These are phyloP conservation scores for Strix aluco DNA, from an alignment of 2,113 vertebrate species.

Conservation along the genomic window DNA sequence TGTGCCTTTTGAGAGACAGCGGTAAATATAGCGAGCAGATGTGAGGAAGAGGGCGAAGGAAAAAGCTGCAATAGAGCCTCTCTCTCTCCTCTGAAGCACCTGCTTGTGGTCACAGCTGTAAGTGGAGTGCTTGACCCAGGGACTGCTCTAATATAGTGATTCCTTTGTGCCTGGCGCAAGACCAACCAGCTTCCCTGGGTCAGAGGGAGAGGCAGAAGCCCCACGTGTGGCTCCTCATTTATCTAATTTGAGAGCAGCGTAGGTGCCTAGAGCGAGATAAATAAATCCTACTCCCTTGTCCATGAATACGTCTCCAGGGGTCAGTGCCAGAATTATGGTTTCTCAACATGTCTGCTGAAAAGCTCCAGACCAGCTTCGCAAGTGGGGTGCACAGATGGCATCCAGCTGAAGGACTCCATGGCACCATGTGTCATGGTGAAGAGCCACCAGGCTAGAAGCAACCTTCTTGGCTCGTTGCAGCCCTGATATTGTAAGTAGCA, in stretches of 20 bases:
- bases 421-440: constrained; percentile 2
- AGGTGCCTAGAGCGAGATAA: neutral
- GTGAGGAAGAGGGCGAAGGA: neutral
- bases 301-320: neutral
- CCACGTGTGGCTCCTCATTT: fast-evolving
- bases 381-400: neutral
- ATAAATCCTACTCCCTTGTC: neutral
- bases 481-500: neutral
- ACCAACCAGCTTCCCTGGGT: neutral
- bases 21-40: neutral
- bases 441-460: constrained; percentile 29
- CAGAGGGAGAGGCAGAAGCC: neutral
- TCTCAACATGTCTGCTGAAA: neutral
- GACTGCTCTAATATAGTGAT: neutral
- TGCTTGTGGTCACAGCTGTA: neutral
- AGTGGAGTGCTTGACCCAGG: neutral
- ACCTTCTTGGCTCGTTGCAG: neutral
- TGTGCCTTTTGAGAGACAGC: fast-evolving
- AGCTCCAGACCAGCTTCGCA: neutral
- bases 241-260: neutral
- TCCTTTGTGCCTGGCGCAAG: neutral
- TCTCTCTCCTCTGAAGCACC: neutral
- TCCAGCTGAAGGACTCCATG: neutral
- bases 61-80: neutral
- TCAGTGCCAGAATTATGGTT: neutral